Percentiles rank a stretch among this genome's conserved stretches.
Evolutionary conservation across 2,797 vertebrate species (phyloP).

Genomic region (Carcharodon carcharias): DNA sequence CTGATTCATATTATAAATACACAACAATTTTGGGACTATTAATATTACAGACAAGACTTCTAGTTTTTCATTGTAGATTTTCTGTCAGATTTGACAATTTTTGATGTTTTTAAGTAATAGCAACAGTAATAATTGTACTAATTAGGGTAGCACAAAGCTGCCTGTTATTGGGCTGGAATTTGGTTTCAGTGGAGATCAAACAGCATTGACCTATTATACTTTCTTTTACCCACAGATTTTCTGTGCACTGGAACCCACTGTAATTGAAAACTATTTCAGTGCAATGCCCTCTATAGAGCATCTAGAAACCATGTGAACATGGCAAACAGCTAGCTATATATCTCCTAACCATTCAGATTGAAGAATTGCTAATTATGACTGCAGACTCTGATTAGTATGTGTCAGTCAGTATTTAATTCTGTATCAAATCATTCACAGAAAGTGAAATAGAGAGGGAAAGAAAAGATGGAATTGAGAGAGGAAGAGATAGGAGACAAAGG

Average conservation of each 20-base stretch:
- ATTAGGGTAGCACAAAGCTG: neutral
- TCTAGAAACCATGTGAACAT: too few species aligned
- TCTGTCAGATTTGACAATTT: neutral
- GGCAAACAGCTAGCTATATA: neutral
- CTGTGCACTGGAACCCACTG: neutral
- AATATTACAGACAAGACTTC: neutral
- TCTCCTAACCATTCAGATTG: neutral
- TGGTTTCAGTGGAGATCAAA: neutral
- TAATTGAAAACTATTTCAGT: neutral
- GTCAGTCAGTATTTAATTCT: neutral
- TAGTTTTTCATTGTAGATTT: neutral
- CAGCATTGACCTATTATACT: too few species aligned
- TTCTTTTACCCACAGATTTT: neutral
- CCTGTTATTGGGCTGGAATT: neutral
- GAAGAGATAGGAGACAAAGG: neutral
- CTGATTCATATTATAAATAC: neutral
- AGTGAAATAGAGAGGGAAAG: neutral
- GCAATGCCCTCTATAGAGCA: neutral
- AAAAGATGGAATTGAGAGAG: neutral
- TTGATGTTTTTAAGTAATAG: neutral
- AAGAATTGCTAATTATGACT: neutral
- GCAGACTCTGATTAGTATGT: neutral
- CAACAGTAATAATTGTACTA: neutral
- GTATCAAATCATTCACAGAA: neutral
- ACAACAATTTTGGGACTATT: neutral